Percentiles rank a stretch among this genome's conserved stretches.
Conservation (phyloP, 2,797 vertebrate species). For the Enteromius fasciolatus region DNA sequence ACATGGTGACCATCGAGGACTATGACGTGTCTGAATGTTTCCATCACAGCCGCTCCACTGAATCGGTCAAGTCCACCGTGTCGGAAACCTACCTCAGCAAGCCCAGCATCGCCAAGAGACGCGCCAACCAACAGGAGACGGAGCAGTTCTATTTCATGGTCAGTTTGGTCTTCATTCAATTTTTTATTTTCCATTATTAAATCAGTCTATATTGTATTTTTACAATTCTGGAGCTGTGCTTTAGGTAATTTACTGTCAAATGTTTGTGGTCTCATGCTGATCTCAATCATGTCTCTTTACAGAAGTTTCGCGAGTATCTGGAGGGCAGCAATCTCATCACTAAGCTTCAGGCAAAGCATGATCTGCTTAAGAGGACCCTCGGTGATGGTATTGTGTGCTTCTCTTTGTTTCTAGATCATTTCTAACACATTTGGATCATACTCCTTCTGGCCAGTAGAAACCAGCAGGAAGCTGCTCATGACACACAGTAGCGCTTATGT, state of each 20-base stretch:
- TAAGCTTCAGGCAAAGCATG: constrained; percentile 98
- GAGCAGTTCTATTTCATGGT: constrained; percentile 99
- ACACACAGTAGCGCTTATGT: not conserved
- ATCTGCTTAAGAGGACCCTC: constrained; percentile 92
- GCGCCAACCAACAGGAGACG: constrained; percentile 98
- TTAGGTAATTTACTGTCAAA: not conserved
- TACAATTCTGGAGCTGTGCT: not conserved
- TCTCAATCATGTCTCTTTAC: constrained; percentile 70
- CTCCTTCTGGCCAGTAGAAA: not conserved
- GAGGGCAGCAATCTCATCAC: constrained; percentile 99
- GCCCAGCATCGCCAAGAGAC: constrained; percentile 95
- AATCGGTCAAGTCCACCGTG: constrained; percentile 95
- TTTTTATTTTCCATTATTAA: not conserved
- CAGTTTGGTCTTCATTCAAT: constrained; percentile 10
- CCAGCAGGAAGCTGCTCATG: not conserved
- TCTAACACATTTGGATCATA: not conserved
- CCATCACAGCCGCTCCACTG: constrained; percentile 96
- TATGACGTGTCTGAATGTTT: constrained; percentile 98
- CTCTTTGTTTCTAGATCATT: not conserved
- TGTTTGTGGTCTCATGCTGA: constrained; percentile 8
- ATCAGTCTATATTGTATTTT: not conserved
- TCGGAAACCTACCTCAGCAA: constrained; percentile 98
- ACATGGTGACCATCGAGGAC: constrained; percentile 98
- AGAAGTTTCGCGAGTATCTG: constrained; percentile 98
- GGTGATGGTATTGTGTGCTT: constrained; percentile 85